These are phyloP conservation scores for Phaedon cochleariae DNA, from an alignment of 2,888 invertebrate species.

Conservation along the genomic window DNA sequence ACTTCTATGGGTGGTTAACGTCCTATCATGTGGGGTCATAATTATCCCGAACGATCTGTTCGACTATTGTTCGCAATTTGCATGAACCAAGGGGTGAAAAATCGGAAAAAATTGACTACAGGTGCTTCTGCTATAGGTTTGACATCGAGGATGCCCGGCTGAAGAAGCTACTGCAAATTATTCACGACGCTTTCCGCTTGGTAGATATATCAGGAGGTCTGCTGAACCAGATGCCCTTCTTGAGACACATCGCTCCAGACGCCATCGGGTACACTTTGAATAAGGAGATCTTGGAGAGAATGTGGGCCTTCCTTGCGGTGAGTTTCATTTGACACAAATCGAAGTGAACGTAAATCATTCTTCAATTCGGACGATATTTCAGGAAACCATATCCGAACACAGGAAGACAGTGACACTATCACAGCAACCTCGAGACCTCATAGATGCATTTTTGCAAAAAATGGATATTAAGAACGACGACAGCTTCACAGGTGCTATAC, in stretches of 20 bases:
- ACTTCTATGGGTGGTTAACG: no score
- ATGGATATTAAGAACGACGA: slow-evolving; percentile 63
- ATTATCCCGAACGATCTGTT: no score
- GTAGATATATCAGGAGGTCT: slow-evolving; percentile 74
- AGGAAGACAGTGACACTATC: slow-evolving; percentile 61
- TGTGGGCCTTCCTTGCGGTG: slow-evolving; percentile 68
- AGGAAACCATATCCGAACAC: slow-evolving; percentile 68
- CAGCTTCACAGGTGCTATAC: slow-evolving; percentile 62
- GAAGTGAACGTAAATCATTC: no score
- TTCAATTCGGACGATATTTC: slow-evolving; percentile 43
- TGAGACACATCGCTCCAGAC: slow-evolving; percentile 71
- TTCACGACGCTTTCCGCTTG: slow-evolving; percentile 70
- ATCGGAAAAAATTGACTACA: no score
- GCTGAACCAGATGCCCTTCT: slow-evolving; percentile 74
- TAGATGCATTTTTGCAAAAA: slow-evolving; percentile 72
- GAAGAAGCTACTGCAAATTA: slow-evolving; percentile 65
- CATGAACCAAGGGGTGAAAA: no score
- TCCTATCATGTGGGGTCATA: no score
- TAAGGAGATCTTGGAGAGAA: slow-evolving; percentile 63
- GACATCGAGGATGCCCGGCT: slow-evolving; percentile 68
- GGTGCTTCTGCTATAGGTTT: slow-evolving; percentile 61
- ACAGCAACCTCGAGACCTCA: slow-evolving; percentile 68
- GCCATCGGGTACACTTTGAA: slow-evolving; percentile 70
- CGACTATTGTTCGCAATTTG: no score
- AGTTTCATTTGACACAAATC: no score